Evolutionary conservation across 2,113 vertebrate species (phyloP).

Genomic region (Melanocharis versteri): DNA sequence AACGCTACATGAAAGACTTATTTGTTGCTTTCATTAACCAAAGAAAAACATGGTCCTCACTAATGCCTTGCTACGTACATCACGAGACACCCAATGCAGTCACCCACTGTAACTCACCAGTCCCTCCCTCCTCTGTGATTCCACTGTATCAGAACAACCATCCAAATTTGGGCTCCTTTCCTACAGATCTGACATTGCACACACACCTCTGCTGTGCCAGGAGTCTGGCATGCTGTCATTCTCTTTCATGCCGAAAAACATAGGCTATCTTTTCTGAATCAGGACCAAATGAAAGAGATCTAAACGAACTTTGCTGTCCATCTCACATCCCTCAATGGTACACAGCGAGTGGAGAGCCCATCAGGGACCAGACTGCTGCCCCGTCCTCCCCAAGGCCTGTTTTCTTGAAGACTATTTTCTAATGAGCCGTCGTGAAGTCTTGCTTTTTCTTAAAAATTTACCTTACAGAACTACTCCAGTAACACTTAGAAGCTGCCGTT

Average conservation of each 20-base stretch:
- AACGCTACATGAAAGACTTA: background rate
- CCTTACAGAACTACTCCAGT: background rate
- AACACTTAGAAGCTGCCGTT: background rate
- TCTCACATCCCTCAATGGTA: background rate
- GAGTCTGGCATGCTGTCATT: background rate
- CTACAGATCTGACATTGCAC: background rate
- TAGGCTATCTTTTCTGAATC: background rate
- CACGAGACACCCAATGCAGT: background rate
- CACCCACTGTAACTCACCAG: background rate
- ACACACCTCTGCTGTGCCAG: background rate
- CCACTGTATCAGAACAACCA: background rate
- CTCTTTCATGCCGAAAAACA: background rate
- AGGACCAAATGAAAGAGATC: background rate
- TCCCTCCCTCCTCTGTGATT: background rate
- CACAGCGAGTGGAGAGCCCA: fast-evolving
- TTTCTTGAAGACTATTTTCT: background rate
- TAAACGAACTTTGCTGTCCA: background rate
- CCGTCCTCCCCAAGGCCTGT: background rate
- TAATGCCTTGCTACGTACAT: background rate
- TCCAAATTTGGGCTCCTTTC: background rate
- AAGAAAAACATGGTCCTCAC: background rate
- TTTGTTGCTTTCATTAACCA: background rate
- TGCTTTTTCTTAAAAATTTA: background rate
- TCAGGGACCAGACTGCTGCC: background rate
- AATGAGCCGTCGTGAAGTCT: fast-evolving